Evolutionary conservation across 2,888 invertebrate genomes (phyloP).

Genomic region (Leucania comma): DNA sequence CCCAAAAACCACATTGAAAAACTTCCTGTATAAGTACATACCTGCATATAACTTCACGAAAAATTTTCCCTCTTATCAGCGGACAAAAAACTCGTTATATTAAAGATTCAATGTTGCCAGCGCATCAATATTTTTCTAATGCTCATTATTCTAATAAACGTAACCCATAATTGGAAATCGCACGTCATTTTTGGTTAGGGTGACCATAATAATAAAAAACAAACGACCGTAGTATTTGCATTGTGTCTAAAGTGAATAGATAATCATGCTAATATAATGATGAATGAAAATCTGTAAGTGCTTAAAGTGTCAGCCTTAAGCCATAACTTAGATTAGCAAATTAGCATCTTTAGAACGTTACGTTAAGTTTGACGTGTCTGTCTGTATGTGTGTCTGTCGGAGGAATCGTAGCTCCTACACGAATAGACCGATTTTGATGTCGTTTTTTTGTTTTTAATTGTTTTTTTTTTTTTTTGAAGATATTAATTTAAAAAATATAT

Average conservation of each 20-base stretch:
- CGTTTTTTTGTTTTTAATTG: no score
- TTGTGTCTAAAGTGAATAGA: conserved; percentile 25
- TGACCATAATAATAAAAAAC: conserved; percentile 70
- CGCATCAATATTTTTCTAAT: conserved; percentile 83
- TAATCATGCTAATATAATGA: conserved; percentile 43
- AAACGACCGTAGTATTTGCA: conserved; percentile 22
- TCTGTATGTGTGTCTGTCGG: no score
- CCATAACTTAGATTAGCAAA: conserved; percentile 2
- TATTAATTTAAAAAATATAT: no score
- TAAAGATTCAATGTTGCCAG: conserved; percentile 78
- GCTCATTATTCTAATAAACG: conserved; percentile 84
- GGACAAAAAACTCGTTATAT: conserved; percentile 72
- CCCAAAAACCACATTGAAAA: conserved; percentile 14
- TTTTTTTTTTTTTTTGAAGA: no score
- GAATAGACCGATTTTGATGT: no score
- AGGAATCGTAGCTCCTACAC: no score
- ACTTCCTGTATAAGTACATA: conserved; percentile 1
- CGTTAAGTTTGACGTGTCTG: no score
- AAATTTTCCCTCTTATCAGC: conserved; percentile 49
- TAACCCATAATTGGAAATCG: conserved; percentile 78
- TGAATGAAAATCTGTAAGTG: conserved; percentile 37
- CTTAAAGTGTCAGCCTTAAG: conserved; percentile 11
- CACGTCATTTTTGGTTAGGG: conserved; percentile 81
- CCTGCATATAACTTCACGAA: conserved; percentile 1
- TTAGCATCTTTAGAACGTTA: conserved; percentile 17